Conservation (phyloP, 1,140 invertebrate species). For the Steinernema khuongi region DNA sequence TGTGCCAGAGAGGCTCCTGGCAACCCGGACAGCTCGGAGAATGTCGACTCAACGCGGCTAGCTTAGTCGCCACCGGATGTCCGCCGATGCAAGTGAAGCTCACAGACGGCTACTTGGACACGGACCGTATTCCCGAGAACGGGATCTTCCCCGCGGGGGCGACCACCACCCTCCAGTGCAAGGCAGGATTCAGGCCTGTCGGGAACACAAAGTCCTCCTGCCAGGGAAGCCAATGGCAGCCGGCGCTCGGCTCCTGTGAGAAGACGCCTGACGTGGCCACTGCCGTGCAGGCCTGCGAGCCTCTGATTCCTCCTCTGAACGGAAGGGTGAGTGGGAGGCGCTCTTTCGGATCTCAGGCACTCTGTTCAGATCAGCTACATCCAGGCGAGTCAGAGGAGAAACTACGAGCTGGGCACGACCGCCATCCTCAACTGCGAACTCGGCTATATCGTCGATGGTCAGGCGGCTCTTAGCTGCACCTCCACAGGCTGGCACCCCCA, state of each 20-base stretch:
- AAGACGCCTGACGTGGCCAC: background rate
- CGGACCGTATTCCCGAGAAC: background rate
- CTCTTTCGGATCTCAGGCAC: background rate
- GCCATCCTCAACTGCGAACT: conserved; percentile 25
- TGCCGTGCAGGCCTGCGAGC: background rate
- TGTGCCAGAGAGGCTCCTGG: background rate
- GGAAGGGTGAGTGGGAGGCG: background rate
- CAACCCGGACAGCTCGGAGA: background rate
- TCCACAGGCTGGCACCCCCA: conserved; percentile 15
- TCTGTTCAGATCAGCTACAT: conserved; percentile 20
- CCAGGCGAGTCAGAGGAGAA: conserved; percentile 1
- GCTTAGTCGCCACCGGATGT: background rate
- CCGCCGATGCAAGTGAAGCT: conserved; percentile 10
- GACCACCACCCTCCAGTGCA: background rate
- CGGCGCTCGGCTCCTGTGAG: conserved; percentile 14
- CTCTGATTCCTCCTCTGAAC: background rate
- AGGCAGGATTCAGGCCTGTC: background rate
- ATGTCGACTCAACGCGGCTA: background rate
- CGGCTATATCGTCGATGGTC: conserved; percentile 18
- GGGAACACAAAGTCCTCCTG: conserved; percentile 10
- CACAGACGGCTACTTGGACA: conserved; percentile 5
- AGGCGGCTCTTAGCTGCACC: conserved; percentile 17
- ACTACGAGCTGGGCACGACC: conserved; percentile 18
- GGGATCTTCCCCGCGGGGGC: background rate
- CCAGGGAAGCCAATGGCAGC: background rate